Percentiles rank a stretch among this genome's conserved stretches.
phyloP scores from a whole-genome alignment of 2,888 invertebrate genomes.

The Aphidius colemani region DNA sequence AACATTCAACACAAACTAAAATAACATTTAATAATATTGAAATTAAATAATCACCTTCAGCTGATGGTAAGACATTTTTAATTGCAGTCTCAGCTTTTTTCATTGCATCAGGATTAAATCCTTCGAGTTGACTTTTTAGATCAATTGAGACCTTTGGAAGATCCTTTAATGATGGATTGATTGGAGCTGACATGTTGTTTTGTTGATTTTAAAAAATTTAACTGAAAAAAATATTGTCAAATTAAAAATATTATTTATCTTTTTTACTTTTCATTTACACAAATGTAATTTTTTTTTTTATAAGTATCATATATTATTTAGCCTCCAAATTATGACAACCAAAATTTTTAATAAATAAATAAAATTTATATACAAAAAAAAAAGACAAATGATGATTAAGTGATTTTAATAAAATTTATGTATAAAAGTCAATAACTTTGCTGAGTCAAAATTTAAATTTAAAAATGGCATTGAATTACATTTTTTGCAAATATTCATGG shows the following conservation, averaged over 20 bases:
- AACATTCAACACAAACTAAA: too few relatives aligned
- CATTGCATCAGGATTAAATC: slow-evolving; percentile 85
- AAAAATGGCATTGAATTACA: too few relatives aligned
- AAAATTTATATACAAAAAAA: not conserved
- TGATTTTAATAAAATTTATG: too few relatives aligned
- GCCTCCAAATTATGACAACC: not conserved
- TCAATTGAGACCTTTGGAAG: slow-evolving; percentile 88
- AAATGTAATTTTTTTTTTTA: too few relatives aligned
- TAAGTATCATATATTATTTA: too few relatives aligned
- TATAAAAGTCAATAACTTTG: too few relatives aligned
- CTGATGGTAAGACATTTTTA: slow-evolving; percentile 90
- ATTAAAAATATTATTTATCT: too few relatives aligned
- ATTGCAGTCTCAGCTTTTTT: slow-evolving; percentile 89
- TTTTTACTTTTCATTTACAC: too few relatives aligned
- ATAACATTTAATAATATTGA: slow-evolving; percentile 5
- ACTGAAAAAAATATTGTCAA: slow-evolving; percentile 5
- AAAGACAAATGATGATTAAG: not conserved
- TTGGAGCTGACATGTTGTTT: slow-evolving; percentile 64
- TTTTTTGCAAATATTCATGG: too few relatives aligned
- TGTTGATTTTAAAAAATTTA: slow-evolving; percentile 28
- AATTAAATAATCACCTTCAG: slow-evolving; percentile 73
- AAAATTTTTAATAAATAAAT: not conserved
- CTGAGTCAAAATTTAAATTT: too few relatives aligned
- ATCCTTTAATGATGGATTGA: slow-evolving; percentile 82
- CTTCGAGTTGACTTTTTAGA: slow-evolving; percentile 88